Base-by-base conservation (phyloP, 2,888 invertebrate genomes). In the Caenorhabditis macrosperma region DNA sequence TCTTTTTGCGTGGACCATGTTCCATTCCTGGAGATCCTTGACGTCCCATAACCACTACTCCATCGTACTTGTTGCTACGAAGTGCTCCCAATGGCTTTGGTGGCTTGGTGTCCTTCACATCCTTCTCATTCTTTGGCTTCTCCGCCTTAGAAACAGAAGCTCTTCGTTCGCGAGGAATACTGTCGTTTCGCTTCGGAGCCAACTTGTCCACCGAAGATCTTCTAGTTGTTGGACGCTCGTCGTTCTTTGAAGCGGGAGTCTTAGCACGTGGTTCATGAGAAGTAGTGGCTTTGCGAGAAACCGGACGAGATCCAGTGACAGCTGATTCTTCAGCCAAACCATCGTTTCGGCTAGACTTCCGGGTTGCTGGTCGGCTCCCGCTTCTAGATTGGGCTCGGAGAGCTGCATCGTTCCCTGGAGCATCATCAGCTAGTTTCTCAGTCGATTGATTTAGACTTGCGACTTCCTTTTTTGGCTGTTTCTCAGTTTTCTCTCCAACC, bases 1-100 rank as follows among this genome's bases (percentile, higher is more conserved):
- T 84, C 60, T 72, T 80, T 6, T 77, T 54, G 15, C 84, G 50
- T 2, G 82, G 82, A 2, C 84, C 84, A 38, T 82, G 80, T 26
- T 78, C 76, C 46, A 57, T 59, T 57, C 79, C 77, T 9, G 76
- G 68, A 0, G 72, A 69, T 6, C 33, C 64, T n/a, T 63, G 54
- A 20, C 63, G 35, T 30, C 67, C 59, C 33, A 59, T 15, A 6
- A 59, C 41, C 22, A 60, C 71, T 22, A 63, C 54, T 30, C 60
- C 54, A 15, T 60, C 55, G 7, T 30, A 35, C 10, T 61, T 77
- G 38, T 64, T 61, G n/a, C 75, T 33, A 9, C 66, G 50, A 17
- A 76, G 22, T 0, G 68, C 48, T 38, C 68, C 76, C 1, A 76
- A 30, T 5, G 68, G 68, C n/a, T 77, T 68, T 5, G 76, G 76